Base-by-base conservation (phyloP, 2,113 vertebrate genomes). In the Verasper variegatus region DNA sequence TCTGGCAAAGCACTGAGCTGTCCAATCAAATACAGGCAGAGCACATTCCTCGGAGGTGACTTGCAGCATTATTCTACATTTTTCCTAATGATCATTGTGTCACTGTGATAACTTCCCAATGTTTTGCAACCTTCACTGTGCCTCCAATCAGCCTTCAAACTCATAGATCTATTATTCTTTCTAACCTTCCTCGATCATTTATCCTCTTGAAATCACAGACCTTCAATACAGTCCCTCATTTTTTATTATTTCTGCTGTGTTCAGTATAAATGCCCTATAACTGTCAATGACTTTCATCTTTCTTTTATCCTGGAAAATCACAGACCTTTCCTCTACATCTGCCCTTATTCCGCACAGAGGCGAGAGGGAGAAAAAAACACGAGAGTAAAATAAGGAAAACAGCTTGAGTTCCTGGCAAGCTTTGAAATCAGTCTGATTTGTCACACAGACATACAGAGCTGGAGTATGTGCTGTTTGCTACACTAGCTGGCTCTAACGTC, bases 381-480 rank as follows among this genome's bases (percentile, higher is more conserved):
- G 58, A 18, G 42, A 49, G 42, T 12, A 18, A 59, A 62, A 35
- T 42, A 49, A 55, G n/a, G 49, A 10, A 56, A 68, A 66, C 40
- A 66, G 37, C 45, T 64, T 49, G 62, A 4, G 21, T 47, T 64
- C 42, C 62, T 60, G 26, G 45, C 55, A 20, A 60, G 62, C 52
- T 51, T 71, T 71, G 69, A 61, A 60, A 45, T 20, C 59, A 55
- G 23, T 65, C 54, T 31, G 37, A 61, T 52, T 52, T 52, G 42
- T 65, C 20, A 68, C 57, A 62, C 56, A 42, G n/a, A 68, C 27
- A 52, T 3, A n/a, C 49, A 54, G 49, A n/a, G 12, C 23, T 17
- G 2, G 45, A 68, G 37, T 26, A 24, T 27, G 35, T 62, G 35
- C 14, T 54, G 20, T 20, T 62, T 23, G 23, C 58, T 76, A 15